These are phyloP conservation scores for Benthosema pterotum DNA, from an alignment of 2,797 vertebrate species.

Conservation along the genomic window DNA sequence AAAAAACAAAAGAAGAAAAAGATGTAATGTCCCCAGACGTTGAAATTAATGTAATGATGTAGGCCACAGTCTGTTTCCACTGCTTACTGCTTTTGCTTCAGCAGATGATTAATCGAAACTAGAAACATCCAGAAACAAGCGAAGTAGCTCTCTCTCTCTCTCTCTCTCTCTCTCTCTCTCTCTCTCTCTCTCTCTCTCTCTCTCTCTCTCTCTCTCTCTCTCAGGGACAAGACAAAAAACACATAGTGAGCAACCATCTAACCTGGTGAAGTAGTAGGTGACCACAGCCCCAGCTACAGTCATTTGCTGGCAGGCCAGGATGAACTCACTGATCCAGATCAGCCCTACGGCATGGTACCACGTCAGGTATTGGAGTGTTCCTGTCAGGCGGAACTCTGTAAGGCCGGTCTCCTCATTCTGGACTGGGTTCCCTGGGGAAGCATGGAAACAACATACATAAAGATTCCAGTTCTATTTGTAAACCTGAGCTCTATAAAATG, in stretches of 20 bases:
- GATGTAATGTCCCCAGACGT: too few species aligned
- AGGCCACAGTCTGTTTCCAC: neutral
- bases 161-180: too few species aligned
- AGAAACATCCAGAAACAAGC: too few species aligned
- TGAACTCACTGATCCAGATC: conserved; percentile 97
- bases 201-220: too few species aligned
- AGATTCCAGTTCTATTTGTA: neutral
- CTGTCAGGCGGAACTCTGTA: conserved; percentile 89
- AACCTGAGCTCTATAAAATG: neutral
- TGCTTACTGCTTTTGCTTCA: neutral
- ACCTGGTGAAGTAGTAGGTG: conserved; percentile 98
- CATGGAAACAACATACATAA: neutral
- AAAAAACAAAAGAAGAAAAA: too few species aligned
- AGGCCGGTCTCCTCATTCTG: conserved; percentile 86
- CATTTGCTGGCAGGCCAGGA: conserved; percentile 98
- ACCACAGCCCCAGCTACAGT: conserved; percentile 96
- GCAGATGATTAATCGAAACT: neutral
- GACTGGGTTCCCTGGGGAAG: conserved; percentile 83
- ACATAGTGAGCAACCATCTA: conserved; percentile 28
- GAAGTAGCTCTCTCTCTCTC: too few species aligned
- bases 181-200: too few species aligned
- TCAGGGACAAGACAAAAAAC: too few species aligned
- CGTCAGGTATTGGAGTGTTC: conserved; percentile 92
- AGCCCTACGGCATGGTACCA: conserved; percentile 95
- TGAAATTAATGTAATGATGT: too few species aligned